These are phyloP conservation scores for Harlomillsia oculata DNA, from an alignment of 1,140 invertebrate species.

Conservation along the genomic window DNA sequence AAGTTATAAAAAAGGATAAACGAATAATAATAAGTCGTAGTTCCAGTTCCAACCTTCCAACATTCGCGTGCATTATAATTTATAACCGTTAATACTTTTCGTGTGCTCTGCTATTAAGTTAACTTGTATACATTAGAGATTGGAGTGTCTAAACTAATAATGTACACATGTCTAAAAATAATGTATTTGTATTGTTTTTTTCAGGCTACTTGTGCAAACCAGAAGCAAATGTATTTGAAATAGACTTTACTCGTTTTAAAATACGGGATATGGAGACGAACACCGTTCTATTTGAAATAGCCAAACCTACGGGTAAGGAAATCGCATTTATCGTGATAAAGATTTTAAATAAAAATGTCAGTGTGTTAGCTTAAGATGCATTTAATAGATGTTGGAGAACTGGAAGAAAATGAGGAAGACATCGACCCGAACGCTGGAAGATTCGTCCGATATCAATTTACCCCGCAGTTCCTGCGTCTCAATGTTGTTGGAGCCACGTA, in stretches of 20 bases:
- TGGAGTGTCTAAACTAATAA: too few species aligned
- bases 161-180: neutral
- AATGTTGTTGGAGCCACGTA: slow-evolving; percentile 94
- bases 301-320: slow-evolving; percentile 61
- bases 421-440: slow-evolving; percentile 81
- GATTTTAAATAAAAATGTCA: too few species aligned
- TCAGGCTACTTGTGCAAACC: slow-evolving; percentile 82
- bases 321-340: neutral
- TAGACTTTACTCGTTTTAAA: slow-evolving; percentile 96
- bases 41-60: too few species aligned
- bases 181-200: slow-evolving; percentile 36
- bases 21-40: too few species aligned
- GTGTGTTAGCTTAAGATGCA: neutral
- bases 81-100: too few species aligned
- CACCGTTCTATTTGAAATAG: slow-evolving; percentile 90
- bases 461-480: slow-evolving; percentile 86
- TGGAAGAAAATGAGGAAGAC: slow-evolving; percentile 43
- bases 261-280: slow-evolving; percentile 90
- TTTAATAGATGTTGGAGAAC: slow-evolving; percentile 2
- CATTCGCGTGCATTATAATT: too few species aligned
- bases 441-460: slow-evolving; percentile 88
- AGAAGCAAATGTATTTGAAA: slow-evolving; percentile 92
- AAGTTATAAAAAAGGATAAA: too few species aligned
- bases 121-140: too few species aligned
- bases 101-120: too few species aligned